Evolutionary conservation across 2,888 invertebrate genomes (phyloP).

Genomic region (Drosophila formosana): DNA sequence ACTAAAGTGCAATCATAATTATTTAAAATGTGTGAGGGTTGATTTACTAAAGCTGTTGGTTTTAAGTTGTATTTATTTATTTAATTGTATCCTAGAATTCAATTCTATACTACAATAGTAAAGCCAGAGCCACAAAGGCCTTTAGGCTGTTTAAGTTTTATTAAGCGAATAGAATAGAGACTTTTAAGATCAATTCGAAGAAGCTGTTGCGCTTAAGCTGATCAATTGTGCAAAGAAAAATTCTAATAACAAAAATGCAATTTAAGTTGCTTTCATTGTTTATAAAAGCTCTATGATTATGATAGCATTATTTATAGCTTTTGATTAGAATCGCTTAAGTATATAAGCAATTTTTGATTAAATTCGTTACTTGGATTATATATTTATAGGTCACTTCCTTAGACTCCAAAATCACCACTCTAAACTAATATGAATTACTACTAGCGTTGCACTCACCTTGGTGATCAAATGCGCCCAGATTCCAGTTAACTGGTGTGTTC

Average conservation of each 20-base stretch:
- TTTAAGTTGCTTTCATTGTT: neutral
- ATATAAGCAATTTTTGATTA: neutral
- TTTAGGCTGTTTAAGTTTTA: too few relatives aligned
- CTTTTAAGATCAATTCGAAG: too few relatives aligned
- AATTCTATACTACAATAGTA: too few relatives aligned
- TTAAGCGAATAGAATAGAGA: too few relatives aligned
- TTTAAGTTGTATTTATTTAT: too few relatives aligned
- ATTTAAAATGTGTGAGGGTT: too few relatives aligned
- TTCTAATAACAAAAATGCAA: neutral
- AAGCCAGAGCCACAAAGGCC: too few relatives aligned
- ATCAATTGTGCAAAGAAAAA: neutral
- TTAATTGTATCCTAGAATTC: too few relatives aligned
- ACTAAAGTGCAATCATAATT: too few relatives aligned
- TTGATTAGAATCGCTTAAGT: neutral
- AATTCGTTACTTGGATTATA: neutral
- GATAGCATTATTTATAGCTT: neutral
- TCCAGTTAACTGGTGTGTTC: slow-evolving; percentile 79
- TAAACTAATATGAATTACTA: neutral
- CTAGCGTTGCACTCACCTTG: slow-evolving; percentile 77
- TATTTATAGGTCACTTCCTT: neutral
- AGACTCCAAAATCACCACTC: neutral
- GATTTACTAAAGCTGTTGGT: too few relatives aligned
- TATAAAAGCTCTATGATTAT: slow-evolving; percentile 1
- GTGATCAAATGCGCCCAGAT: slow-evolving; percentile 82
- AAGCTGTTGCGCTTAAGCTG: neutral